Evolutionary conservation across 2,888 invertebrate genomes (phyloP).

Genomic region (Mythimna lalbum): DNA sequence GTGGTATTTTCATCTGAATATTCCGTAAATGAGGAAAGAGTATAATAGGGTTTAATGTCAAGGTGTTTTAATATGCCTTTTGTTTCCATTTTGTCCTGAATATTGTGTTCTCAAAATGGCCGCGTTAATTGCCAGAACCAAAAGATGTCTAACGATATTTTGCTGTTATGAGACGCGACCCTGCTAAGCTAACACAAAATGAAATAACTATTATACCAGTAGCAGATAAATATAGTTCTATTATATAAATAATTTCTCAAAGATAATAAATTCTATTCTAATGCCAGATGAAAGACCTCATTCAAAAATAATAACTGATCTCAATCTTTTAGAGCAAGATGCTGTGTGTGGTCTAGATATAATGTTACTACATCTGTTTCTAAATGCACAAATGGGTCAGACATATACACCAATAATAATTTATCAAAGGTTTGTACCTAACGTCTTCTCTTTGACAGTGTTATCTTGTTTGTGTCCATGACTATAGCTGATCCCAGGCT

Average conservation of each 20-base stretch:
- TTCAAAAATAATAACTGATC: slow-evolving; percentile 24
- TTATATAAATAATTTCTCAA: neutral
- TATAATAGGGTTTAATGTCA: slow-evolving; percentile 35
- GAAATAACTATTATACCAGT: neutral
- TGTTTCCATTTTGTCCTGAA: slow-evolving; percentile 32
- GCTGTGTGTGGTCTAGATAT: slow-evolving; percentile 46
- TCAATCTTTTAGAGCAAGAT: slow-evolving; percentile 2
- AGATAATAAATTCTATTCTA: slow-evolving; percentile 5
- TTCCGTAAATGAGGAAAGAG: slow-evolving; percentile 53
- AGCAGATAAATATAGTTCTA: neutral
- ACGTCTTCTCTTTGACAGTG: slow-evolving; percentile 6
- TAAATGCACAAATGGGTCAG: slow-evolving; percentile 34
- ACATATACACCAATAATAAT: slow-evolving; percentile 5
- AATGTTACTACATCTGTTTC: slow-evolving; percentile 37
- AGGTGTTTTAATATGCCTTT: slow-evolving; percentile 60
- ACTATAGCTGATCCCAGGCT: slow-evolving; percentile 1
- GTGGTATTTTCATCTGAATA: slow-evolving; percentile 59
- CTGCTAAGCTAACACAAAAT: neutral
- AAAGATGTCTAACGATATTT: neutral
- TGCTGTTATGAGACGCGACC: neutral
- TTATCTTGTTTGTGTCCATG: neutral
- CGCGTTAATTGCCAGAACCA: neutral
- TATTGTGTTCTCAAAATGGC: neutral
- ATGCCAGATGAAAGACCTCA: neutral
- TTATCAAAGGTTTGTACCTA: slow-evolving; percentile 5